Conservation (phyloP, 2,888 invertebrate genomes). For the Alsophila aescularia region DNA sequence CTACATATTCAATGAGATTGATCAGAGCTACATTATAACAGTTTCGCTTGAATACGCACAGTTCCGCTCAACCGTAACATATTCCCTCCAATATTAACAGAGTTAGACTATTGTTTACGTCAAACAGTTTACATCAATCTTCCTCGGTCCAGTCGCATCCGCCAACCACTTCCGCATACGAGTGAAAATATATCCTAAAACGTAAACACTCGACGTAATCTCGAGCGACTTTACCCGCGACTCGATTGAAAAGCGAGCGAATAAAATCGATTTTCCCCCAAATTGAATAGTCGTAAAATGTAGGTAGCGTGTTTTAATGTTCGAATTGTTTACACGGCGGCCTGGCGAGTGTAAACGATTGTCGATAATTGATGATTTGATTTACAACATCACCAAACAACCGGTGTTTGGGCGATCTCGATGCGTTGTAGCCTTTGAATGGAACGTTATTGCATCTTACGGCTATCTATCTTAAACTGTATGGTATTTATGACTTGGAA, state of each 20-base stretch:
- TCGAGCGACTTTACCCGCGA: slow-evolving; percentile 72
- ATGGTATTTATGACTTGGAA: slow-evolving; percentile 37
- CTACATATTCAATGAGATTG: neutral
- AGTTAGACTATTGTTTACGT: slow-evolving; percentile 20
- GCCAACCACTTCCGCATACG: slow-evolving; percentile 73
- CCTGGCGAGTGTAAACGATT: slow-evolving; percentile 82
- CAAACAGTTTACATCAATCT: slow-evolving; percentile 35
- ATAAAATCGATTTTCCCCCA: slow-evolving; percentile 85
- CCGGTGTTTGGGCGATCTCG: slow-evolving; percentile 79
- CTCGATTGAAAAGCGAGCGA: slow-evolving; percentile 79
- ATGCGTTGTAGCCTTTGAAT: slow-evolving; percentile 71
- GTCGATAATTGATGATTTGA: slow-evolving; percentile 85
- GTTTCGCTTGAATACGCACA: slow-evolving; percentile 1
- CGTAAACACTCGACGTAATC: slow-evolving; percentile 48
- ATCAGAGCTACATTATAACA: neutral
- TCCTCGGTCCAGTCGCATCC: slow-evolving; percentile 63
- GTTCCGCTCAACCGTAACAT: neutral
- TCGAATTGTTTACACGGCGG: slow-evolving; percentile 82
- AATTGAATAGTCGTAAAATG: slow-evolving; percentile 80
- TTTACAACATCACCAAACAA: slow-evolving; percentile 83
- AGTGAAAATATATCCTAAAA: slow-evolving; percentile 52
- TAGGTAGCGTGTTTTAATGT: slow-evolving; percentile 81
- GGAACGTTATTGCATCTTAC: slow-evolving; percentile 58
- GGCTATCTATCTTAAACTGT: slow-evolving; percentile 43
- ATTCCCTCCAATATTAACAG: neutral